Conservation (phyloP, 2,888 invertebrate genomes). For the Stenchaetothrips biformis region DNA sequence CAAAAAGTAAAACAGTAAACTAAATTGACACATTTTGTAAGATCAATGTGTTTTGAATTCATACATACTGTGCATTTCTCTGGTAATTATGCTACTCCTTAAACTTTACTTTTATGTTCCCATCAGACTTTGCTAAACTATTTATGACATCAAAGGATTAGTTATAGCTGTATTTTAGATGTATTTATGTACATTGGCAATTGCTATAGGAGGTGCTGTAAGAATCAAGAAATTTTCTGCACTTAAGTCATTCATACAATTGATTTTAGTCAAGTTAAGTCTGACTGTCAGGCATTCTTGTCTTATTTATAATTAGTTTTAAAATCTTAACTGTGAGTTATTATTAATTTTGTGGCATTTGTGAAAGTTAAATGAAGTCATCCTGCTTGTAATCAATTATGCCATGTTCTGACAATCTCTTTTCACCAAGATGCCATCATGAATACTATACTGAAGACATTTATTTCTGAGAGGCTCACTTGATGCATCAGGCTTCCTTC, state of each 20-base stretch:
- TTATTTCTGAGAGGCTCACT: too few species aligned
- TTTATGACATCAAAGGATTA: not conserved
- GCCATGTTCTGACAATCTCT: too few species aligned
- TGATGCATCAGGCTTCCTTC: too few species aligned
- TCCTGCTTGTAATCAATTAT: too few species aligned
- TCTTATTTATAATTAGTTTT: conserved; percentile 6
- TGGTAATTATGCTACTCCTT: not conserved
- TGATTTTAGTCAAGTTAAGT: conserved; percentile 12
- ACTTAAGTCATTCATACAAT: conserved; percentile 1
- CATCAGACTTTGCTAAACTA: conserved; percentile 11
- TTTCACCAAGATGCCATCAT: too few species aligned
- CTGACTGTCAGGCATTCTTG: not conserved
- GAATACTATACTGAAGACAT: too few species aligned
- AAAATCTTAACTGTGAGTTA: not conserved
- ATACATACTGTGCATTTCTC: too few species aligned
- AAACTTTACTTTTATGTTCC: not conserved
- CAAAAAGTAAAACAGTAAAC: too few species aligned
- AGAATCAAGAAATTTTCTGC: not conserved
- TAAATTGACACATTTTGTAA: too few species aligned
- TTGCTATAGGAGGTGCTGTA: not conserved
- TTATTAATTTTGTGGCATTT: not conserved
- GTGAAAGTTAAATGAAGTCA: not conserved
- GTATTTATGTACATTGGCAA: conserved; percentile 4
- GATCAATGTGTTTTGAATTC: too few species aligned
- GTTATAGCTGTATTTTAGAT: conserved; percentile 3